Evolutionary conservation across 2,113 vertebrate species (phyloP), one percentile per base, ranked within the genome.

Genomic region (Hippocampus comes): DNA sequence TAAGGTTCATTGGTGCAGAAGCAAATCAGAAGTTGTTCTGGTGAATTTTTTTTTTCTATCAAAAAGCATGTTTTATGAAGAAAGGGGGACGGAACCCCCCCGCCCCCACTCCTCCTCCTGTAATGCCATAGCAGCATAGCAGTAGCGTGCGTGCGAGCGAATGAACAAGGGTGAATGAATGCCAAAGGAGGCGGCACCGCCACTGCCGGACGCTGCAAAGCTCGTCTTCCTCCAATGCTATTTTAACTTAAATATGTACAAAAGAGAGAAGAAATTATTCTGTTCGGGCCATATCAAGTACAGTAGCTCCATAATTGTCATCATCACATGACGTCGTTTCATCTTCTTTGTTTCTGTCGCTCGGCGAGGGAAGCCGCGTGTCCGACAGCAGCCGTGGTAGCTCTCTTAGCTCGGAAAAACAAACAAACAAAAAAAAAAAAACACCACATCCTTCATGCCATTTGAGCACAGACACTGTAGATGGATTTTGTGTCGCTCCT

Each of bases 211-310:
- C 94, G 94, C 94, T 94, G 94, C 95, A 94, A 97, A 95, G 95
- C 95, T 95, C 81, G 96, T 97, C 97, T 98, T 99, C 96, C 96
- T 97, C 90, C 94, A 92, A 93, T 92, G 88, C 93, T 94, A 93
- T 92, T 91, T 89, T 89, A 89, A 89, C 83, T 88, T 80, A 75
- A 91, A 88, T 87, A 84, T 92, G 86, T 89, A 90, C 61, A 92
- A 89, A 89, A 81, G 73, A 89, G 78, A 89, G 67, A 89, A 83
- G 70, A 82, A 46, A 41, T 69, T 70, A 82, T 82, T 81, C 76
- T 84, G 84, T 86, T 76, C 79, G 27, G 88, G 87, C 84, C 88
- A 88, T 82, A 90, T 87, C 75, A 82, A 80, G 89, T 38, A 6
- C 34, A 38, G 34, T 92, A 91, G 89, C 89, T 89, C 57, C 77